Evolutionary conservation across 2,113 vertebrate genomes (phyloP).

Genomic region (Lates calcarifer): DNA sequence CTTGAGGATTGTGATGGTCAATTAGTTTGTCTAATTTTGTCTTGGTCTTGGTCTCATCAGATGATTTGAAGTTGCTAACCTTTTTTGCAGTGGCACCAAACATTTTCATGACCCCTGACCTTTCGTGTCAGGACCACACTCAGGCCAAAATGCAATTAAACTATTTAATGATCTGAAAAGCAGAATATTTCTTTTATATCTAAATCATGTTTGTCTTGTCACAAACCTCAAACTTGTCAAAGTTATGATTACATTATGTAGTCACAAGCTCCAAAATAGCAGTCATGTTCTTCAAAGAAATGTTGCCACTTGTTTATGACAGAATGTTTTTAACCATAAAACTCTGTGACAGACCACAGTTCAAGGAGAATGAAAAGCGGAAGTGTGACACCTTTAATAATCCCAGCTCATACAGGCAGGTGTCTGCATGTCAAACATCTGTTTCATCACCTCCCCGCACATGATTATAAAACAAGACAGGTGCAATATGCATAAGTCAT

Average conservation of each 20-base stretch:
- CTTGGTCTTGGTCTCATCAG: background rate
- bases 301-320: background rate
- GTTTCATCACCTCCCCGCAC: conserved; percentile 19
- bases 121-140: background rate
- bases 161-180: background rate
- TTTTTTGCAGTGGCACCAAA: background rate
- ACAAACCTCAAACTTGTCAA: background rate
- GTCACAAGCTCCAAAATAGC: background rate
- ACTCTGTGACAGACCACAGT: background rate
- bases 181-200: background rate
- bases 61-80: background rate
- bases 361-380: conserved; percentile 19
- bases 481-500: conserved; percentile 60
- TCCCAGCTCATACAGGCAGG: conserved; percentile 47
- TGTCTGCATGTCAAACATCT: conserved; percentile 54
- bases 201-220: background rate
- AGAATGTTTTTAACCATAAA: background rate
- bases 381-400: conserved; percentile 34
- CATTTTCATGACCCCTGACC: no score
- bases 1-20: no score
- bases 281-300: background rate
- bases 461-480: conserved; percentile 56
- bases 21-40: background rate
- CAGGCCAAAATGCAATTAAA: background rate
- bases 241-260: background rate